Evolutionary conservation across 2,888 invertebrate genomes (phyloP).

Genomic region (Leptinotarsa juncta): DNA sequence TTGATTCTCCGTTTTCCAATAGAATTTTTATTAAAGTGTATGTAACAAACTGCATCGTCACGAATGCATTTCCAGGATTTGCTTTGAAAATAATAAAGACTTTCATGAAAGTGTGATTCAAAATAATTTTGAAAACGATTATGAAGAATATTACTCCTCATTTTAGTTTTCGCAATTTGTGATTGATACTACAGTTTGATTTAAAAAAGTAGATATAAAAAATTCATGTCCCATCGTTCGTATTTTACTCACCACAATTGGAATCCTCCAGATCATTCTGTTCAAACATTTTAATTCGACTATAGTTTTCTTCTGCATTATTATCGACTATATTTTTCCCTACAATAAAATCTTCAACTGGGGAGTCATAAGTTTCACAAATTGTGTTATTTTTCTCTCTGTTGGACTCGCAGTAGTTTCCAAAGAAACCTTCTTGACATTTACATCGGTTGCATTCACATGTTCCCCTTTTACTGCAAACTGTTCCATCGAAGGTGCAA

Average conservation of each 20-base stretch:
- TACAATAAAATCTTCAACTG: constrained; percentile 53
- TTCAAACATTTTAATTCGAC: background rate
- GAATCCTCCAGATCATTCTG: background rate
- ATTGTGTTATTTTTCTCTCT: constrained; percentile 67
- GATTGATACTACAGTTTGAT: too few species aligned
- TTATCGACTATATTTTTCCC: constrained; percentile 26
- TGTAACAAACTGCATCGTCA: too few species aligned
- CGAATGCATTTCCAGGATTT: too few species aligned
- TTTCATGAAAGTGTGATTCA: too few species aligned
- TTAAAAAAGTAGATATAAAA: too few species aligned
- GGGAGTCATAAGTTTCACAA: constrained; percentile 68
- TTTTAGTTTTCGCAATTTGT: too few species aligned
- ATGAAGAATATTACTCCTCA: too few species aligned
- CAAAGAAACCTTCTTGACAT: constrained; percentile 62
- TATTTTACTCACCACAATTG: constrained; percentile 26
- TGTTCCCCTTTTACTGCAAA: constrained; percentile 80
- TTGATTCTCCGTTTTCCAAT: too few species aligned
- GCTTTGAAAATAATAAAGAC: too few species aligned
- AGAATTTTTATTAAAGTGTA: too few species aligned
- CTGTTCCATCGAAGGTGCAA: constrained; percentile 51
- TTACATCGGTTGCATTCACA: constrained; percentile 77
- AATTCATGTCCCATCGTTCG: background rate
- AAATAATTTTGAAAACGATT: too few species aligned
- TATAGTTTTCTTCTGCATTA: background rate
- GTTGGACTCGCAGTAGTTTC: constrained; percentile 69